Evolutionary conservation across 2,797 vertebrate genomes (phyloP).

Genomic region (Urosaurus nigricauda): DNA sequence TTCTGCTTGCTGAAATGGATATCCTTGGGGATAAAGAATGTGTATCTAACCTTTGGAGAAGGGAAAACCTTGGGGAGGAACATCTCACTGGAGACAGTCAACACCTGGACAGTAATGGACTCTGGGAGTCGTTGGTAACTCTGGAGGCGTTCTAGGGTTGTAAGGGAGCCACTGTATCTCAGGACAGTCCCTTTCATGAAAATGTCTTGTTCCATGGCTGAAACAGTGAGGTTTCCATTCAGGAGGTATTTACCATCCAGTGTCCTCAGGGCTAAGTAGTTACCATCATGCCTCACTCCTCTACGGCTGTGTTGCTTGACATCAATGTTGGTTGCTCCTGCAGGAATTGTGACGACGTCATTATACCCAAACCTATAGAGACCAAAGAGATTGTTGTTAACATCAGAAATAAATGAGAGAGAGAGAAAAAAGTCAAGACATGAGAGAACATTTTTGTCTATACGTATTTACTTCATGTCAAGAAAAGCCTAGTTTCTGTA

Average conservation of each 20-base stretch:
- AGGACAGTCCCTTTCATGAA: slow-evolving; percentile 89
- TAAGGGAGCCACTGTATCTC: slow-evolving; percentile 95
- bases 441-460: background rate
- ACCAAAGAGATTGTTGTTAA: background rate
- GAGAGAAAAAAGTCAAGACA: accelerated
- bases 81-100: slow-evolving; percentile 85
- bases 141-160: slow-evolving; percentile 93
- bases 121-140: slow-evolving; percentile 90
- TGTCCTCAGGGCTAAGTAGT: slow-evolving; percentile 91
- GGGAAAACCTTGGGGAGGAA: slow-evolving; percentile 82
- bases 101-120: slow-evolving; percentile 88
- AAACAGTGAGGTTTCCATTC: slow-evolving; percentile 93
- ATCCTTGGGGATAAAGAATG: slow-evolving; percentile 92
- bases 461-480: background rate
- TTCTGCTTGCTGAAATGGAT: slow-evolving; percentile 83
- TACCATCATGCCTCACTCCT: slow-evolving; percentile 90
- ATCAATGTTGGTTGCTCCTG: slow-evolving; percentile 94
- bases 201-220: slow-evolving; percentile 94
- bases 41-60: slow-evolving; percentile 93
- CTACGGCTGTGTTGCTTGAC: slow-evolving; percentile 94
- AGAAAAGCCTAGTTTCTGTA: background rate
- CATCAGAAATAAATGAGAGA: accelerated
- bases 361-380: slow-evolving; percentile 90
- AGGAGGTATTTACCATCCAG: slow-evolving; percentile 89
- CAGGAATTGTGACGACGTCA: slow-evolving; percentile 93